Base-by-base conservation (phyloP, 2,888 invertebrate species). In the Drosophila greeni region DNA sequence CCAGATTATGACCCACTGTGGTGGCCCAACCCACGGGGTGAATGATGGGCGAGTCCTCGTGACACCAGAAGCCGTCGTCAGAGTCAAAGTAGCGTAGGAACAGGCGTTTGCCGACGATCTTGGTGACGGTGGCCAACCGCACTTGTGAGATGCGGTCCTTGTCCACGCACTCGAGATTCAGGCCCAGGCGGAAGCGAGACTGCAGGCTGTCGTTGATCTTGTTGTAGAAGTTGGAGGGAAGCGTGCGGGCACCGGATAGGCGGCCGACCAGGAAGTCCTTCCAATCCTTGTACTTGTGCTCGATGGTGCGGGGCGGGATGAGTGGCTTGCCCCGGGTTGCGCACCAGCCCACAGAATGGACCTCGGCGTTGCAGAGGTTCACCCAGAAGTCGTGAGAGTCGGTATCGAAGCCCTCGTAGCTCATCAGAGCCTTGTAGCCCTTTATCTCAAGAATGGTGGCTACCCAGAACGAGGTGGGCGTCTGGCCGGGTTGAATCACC, bases 341-440 rank as follows among this genome's bases (percentile, higher is more conserved):
- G 90, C 98, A 98, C 98, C 98, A 99, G 7, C 98, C 98, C 5
- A 99, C 97, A 16, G 97, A 96, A 89, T 98, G 97, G n/a, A 99
- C 95, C 86, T 95, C 94, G 20, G 95, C 94, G 66, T 96, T 95
- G 88, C 97, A 97, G 51, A 99, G 90, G 83, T 97, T 97, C 6
- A 98, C 94, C 98, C 98, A 99, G 88, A 99, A 98, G 89, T 99
- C 98, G 88, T 95, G 95, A 26, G 94, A 92, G 59, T 92, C 91
- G 86, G 97, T 96, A 29, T 96, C 97, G 87, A 97, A 97, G 7
- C 98, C 99, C 90, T 98, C 98, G 87, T 97, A 99, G 62, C 95
- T 91, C 79, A 95, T 88, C 47, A 94, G 87, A 0, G 95, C 95
- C 90, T 94, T 94, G 81, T 95, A 95, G 5, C 97, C 98, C 84